Base-by-base conservation (phyloP, 2,888 invertebrate genomes). In the Drosophila recens region DNA sequence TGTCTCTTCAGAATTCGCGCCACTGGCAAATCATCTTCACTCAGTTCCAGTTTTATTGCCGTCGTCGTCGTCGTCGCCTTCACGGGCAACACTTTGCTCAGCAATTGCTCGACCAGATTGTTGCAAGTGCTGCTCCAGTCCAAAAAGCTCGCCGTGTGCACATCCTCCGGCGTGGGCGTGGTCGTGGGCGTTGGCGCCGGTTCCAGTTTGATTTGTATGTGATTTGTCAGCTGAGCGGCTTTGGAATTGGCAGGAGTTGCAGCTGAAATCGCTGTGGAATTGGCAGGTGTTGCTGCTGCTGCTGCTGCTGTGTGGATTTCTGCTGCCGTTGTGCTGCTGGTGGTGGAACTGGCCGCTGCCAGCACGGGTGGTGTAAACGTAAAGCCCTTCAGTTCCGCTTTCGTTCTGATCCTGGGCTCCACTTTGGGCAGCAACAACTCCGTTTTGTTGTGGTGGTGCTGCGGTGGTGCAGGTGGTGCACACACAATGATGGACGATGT, bases 371-470 rank as follows among this genome's bases (percentile, higher is more conserved):
- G 82, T 36, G 87, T 82, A 67, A 90, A 90, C 48, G 85, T 91
- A 82, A 93, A 93, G 54, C 94, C 94, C 92, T 97, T 97, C 43
- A 97, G 93, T 93, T 97, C 97, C 2, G 96, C 97, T 93, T 97
- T 97, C 4, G 97, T 97, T 77, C 97, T 94, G 87, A 97, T 97
- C 89, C 97, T 73, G 8, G 75, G 78, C 27, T 90, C 86, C 42
- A 61, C 17, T 49, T 91, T 90, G 13, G 80, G 62, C 4, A 77
- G 43, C 27, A 66, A 20, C 46, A 51, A 2, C 2, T 38, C 38
- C 38, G n/a, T 6, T 0, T 6, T 38, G 13, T 36, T 40, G 30
- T 6, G 30, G 17, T 36, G 46, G 8, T 30, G 30, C 30, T 6
- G 6, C 8, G 30, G 30, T 8, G 54, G 64, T 10, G 68, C 20